phyloP scores from a whole-genome alignment of 1,140 invertebrate genomes.

The Listronotus oregonensis region DNA sequence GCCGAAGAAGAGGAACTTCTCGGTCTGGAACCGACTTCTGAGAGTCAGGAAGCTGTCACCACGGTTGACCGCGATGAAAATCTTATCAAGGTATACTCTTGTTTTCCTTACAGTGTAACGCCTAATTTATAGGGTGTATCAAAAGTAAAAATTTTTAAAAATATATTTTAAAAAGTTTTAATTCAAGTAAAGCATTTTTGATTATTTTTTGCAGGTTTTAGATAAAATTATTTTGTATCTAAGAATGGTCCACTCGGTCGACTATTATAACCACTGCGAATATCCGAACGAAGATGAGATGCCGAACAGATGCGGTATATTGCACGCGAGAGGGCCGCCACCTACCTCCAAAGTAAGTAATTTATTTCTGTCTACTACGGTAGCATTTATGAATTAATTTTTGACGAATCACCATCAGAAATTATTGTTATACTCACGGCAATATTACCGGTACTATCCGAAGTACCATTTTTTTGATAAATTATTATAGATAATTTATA shows the following conservation, averaged over 20 bases:
- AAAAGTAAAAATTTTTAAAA: neutral
- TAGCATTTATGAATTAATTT: no score
- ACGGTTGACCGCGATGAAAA: conserved; percentile 80
- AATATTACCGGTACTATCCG: no score
- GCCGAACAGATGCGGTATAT: conserved; percentile 98
- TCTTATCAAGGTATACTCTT: conserved; percentile 64
- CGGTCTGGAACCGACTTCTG: conserved; percentile 68
- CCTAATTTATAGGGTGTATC: no score
- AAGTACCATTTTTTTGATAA: no score
- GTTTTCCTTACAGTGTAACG: neutral
- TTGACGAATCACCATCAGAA: no score
- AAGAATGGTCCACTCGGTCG: conserved; percentile 96
- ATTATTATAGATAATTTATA: no score
- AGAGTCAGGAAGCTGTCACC: conserved; percentile 62
- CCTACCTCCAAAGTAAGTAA: conserved; percentile 64
- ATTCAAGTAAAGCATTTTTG: neutral
- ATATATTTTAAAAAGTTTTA: no score
- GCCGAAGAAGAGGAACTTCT: conserved; percentile 97
- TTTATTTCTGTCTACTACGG: neutral
- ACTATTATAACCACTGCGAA: conserved; percentile 98
- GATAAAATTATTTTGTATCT: conserved; percentile 88
- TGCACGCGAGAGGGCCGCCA: conserved; percentile 90
- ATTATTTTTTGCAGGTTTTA: conserved; percentile 55
- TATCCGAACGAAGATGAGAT: conserved; percentile 99
- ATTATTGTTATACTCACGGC: no score